Percentiles rank a stretch among this genome's conserved stretches.
These are phyloP conservation scores for Microcebus lehilahytsara DNA, from an alignment of 2,113 vertebrate species.

Conservation along the genomic window DNA sequence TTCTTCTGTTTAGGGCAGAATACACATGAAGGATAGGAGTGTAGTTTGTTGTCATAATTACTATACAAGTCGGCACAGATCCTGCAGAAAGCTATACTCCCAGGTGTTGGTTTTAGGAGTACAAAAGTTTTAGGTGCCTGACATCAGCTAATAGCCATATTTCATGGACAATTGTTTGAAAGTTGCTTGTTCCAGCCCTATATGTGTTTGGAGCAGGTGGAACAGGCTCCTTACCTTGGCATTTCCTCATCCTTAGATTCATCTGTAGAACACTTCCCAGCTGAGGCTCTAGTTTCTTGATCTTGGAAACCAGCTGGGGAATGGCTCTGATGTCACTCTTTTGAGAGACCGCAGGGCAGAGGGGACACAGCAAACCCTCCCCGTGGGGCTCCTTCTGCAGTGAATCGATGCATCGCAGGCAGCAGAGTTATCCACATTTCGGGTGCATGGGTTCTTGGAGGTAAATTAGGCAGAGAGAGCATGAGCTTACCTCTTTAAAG, in stretches of 20 bases:
- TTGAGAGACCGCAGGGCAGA: background rate
- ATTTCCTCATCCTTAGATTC: background rate
- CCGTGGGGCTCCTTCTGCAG: too few relatives aligned
- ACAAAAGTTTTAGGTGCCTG: background rate
- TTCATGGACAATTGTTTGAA: rapidly evolving
- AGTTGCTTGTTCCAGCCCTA: too few relatives aligned
- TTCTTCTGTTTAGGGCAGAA: too few relatives aligned
- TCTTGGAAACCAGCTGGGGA: too few relatives aligned
- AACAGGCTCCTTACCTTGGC: background rate
- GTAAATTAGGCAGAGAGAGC: rapidly evolving
- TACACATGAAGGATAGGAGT: too few relatives aligned
- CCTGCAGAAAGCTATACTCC: too few relatives aligned
- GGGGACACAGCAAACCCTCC: too few relatives aligned
- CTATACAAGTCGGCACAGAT: too few relatives aligned
- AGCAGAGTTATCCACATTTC: background rate
- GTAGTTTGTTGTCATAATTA: too few relatives aligned
- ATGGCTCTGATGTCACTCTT: background rate
- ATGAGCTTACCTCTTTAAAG: background rate
- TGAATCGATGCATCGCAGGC: background rate
- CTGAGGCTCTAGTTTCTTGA: background rate
- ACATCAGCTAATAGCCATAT: too few relatives aligned
- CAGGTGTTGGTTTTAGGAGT: too few relatives aligned
- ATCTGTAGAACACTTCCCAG: background rate
- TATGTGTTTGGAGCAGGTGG: rapidly evolving
- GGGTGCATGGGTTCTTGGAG: background rate